Conservation (phyloP, 2,797 vertebrate species). For the Bradypodion ventrale region DNA sequence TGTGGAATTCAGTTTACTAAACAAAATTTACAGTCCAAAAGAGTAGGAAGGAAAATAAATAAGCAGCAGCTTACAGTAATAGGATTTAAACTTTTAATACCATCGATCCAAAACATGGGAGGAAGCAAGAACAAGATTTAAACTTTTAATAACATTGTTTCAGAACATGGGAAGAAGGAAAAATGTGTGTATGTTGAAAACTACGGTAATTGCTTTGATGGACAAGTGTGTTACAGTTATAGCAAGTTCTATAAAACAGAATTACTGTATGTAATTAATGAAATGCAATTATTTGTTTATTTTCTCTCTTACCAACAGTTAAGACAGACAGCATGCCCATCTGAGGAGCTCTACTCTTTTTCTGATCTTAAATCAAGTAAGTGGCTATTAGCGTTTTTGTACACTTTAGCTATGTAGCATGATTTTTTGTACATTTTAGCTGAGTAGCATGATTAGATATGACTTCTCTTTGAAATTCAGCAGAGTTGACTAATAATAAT, state of each 20-base stretch:
- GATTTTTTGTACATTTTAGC: constrained; percentile 21
- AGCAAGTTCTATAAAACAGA: constrained; percentile 2
- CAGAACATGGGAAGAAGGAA: neutral
- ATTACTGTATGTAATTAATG: neutral
- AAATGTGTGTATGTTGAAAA: constrained; percentile 2
- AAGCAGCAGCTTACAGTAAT: neutral
- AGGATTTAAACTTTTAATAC: neutral
- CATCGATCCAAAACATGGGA: neutral
- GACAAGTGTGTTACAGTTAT: neutral
- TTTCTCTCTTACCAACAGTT: constrained; percentile 74
- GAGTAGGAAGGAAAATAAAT: constrained; percentile 2
- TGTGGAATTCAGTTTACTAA: constrained; percentile 12
- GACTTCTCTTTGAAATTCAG: neutral
- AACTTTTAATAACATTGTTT: neutral
- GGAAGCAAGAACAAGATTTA: neutral
- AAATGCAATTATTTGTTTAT: constrained; percentile 18
- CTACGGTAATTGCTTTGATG: constrained; percentile 33
- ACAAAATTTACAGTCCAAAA: neutral
- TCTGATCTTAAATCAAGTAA: constrained; percentile 91
- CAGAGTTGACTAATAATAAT: neutral
- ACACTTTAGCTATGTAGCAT: too few species aligned
- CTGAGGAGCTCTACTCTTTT: constrained; percentile 85
- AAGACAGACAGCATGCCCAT: constrained; percentile 72
- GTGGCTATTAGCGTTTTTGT: constrained; percentile 62
- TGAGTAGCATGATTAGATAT: neutral